These are phyloP conservation scores for Amphipoea oculea DNA, from an alignment of 2,888 invertebrate species.

Conservation along the genomic window DNA sequence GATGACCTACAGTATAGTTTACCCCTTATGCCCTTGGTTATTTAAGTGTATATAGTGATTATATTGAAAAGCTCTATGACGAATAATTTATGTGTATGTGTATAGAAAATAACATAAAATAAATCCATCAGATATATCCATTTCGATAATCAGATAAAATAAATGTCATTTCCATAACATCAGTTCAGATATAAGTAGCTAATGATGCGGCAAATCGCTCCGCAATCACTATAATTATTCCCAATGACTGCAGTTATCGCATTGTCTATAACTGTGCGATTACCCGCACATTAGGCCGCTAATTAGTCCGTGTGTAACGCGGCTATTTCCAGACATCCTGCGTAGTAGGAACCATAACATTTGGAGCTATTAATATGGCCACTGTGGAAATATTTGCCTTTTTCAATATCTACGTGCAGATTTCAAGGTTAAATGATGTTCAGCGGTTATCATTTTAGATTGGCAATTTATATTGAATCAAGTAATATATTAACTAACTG, in stretches of 20 bases:
- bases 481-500: background rate
- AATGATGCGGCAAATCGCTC: conserved; percentile 3
- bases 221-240: conserved; percentile 29
- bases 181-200: background rate
- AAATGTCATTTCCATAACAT: conserved; percentile 7
- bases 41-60: background rate
- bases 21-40: background rate
- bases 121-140: conserved; percentile 5
- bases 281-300: conserved; percentile 28
- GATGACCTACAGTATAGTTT: background rate
- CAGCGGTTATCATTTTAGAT: background rate
- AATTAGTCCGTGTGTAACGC: conserved; percentile 24
- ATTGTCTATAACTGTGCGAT: conserved; percentile 22
- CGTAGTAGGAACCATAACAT: conserved; percentile 20
- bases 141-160: conserved; percentile 19
- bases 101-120: background rate
- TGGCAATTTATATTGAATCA: conserved; percentile 1
- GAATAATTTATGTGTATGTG: background rate
- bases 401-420: background rate
- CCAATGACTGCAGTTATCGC: conserved; percentile 24
- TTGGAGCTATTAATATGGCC: conserved; percentile 21
- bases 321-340: conserved; percentile 27
- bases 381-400: conserved; percentile 31
- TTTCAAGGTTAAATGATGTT: conserved; percentile 23
- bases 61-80: background rate